Evolutionary conservation across 2,797 vertebrate genomes (phyloP).

Genomic region (Tinamus major): DNA sequence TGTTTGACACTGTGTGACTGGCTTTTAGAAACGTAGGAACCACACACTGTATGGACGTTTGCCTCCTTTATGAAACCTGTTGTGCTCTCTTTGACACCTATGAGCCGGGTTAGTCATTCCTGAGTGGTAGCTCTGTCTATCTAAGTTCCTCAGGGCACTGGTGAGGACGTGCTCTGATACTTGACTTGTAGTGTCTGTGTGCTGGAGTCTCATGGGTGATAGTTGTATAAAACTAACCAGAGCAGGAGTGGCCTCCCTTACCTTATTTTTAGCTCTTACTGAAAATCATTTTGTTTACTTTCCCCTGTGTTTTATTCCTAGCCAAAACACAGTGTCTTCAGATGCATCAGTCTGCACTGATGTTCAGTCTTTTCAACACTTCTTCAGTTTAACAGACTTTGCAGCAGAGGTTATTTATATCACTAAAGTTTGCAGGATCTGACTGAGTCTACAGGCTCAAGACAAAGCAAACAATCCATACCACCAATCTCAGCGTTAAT

Average conservation of each 20-base stretch:
- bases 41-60: neutral
- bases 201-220: neutral
- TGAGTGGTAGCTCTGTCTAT: neutral
- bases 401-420: neutral
- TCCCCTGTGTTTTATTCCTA: neutral
- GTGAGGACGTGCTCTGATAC: neutral
- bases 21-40: neutral
- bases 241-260: neutral
- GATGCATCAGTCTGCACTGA: neutral
- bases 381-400: conserved; percentile 3
- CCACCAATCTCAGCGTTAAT: neutral
- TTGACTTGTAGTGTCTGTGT: neutral
- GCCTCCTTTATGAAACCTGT: neutral
- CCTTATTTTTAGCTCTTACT: neutral
- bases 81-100: neutral
- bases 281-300: neutral
- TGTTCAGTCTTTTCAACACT: neutral
- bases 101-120: neutral
- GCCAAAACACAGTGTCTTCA: neutral
- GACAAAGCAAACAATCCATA: neutral
- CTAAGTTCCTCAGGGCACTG: neutral
- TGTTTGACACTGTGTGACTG: neutral
- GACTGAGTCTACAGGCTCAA: neutral
- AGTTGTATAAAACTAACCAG: neutral
- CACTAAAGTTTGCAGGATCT: neutral